Evolutionary conservation across 2,888 invertebrate species (phyloP), one percentile per base, ranked within the genome.

Genomic region (Unio pictorum): DNA sequence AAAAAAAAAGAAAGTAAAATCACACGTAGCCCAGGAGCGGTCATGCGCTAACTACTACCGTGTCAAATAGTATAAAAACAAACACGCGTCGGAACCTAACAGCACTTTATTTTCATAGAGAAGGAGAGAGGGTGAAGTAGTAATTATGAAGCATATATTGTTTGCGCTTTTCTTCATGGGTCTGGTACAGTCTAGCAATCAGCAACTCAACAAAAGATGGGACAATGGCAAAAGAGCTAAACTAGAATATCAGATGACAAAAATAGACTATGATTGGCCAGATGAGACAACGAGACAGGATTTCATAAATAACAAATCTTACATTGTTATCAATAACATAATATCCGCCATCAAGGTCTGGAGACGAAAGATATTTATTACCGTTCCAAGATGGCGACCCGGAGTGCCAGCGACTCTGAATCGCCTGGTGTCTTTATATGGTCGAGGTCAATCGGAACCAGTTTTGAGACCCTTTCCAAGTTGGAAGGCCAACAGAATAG

Each of bases 401-500:
- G 84, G 82, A 5, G 78, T 82, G 11, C 81, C 84, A 0, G 68
- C 78, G 4, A 79, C 78, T 4, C 58, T 80, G 57, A 76, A 74
- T 58, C 30, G 64, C 2, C 30, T 79, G 4, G 62, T 64, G 17
- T 64, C 72, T 30, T 55, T 45, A 45, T 45, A 45, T 45, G 45
- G 45, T 45, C 45, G 11, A 23, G 23, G 54, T 56, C 20, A 23
- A 56, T 5, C 55, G 34, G 15, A 45, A 54, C 18, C 73, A 28
- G 3, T 75, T 54, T 54, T 78, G 30, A 30, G 68, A 59, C 73
- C 78, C n/a, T 78, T 66, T 58, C 78, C 78, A 3, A 70, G 66
- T 57, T 73, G 73, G 75, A 66, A 59, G 6, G 70, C 71, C 72
- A 73, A 78, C 55, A 62, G 15, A 54, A 64, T 70, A 3, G 75